These are phyloP conservation scores for Galleria mellonella DNA, from an alignment of 1,140 invertebrate species.

Conservation along the genomic window DNA sequence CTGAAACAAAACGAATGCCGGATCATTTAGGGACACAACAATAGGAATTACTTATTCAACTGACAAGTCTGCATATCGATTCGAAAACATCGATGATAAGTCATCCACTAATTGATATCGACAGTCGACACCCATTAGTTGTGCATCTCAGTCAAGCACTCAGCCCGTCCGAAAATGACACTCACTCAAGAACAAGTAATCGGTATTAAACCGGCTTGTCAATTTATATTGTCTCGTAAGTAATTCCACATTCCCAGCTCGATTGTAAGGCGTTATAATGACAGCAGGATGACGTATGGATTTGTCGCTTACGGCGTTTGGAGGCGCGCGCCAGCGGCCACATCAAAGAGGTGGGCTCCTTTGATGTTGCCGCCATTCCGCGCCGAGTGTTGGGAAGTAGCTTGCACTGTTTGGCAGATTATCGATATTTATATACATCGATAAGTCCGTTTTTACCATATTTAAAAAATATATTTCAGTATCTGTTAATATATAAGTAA, in stretches of 20 bases:
- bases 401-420: conserved; percentile 4
- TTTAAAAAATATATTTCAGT: too few species aligned
- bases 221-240: conserved; percentile 72
- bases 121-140: conserved; percentile 8
- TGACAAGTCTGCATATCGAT: too few species aligned
- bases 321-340: conserved; percentile 68
- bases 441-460: conserved; percentile 6
- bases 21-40: too few species aligned
- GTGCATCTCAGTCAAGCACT: too few species aligned
- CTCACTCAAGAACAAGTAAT: conserved; percentile 45
- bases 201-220: conserved; percentile 65
- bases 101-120: conserved; percentile 19
- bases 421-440: conserved; percentile 25
- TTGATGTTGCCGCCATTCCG: conserved; percentile 66
- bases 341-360: conserved; percentile 72
- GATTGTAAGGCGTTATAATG: conserved; percentile 72
- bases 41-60: too few species aligned
- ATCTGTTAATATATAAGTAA: too few species aligned
- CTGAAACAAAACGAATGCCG: too few species aligned
- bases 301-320: conserved; percentile 72
- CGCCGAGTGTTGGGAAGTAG: conserved; percentile 28
- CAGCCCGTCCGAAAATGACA: conserved; percentile 7
- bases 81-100: conserved; percentile 3
- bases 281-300: conserved; percentile 73
- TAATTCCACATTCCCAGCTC: conserved; percentile 68